phyloP scores from a whole-genome alignment of 2,797 vertebrate genomes.

The Dipus sagitta region DNA sequence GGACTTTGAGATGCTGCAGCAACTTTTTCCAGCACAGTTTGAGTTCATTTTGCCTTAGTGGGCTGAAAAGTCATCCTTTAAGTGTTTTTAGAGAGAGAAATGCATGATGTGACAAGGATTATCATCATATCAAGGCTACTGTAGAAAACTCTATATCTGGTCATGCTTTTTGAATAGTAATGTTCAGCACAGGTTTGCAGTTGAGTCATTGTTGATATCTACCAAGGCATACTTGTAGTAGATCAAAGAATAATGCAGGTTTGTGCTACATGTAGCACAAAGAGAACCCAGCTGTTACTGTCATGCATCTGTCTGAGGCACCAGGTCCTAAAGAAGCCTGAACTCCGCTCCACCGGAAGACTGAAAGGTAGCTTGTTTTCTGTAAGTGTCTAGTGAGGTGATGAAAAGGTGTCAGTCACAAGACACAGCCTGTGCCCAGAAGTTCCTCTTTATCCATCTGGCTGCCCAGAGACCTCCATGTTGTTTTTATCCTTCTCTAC shows the following conservation, averaged over 20 bases:
- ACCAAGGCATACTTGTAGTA: not conserved
- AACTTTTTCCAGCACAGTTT: constrained; percentile 38
- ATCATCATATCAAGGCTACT: not conserved
- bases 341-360: not conserved
- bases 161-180: not conserved
- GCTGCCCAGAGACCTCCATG: not conserved
- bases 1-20: not conserved
- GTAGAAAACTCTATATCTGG: not conserved
- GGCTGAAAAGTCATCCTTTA: constrained; percentile 16
- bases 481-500: not conserved
- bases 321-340: not conserved
- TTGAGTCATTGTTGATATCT: not conserved
- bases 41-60: constrained; percentile 48
- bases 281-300: not conserved
- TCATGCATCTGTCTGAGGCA: not conserved
- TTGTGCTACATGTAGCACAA: not conserved
- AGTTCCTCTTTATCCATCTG: not conserved
- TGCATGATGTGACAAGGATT: not conserved
- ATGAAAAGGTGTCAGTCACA: not conserved
- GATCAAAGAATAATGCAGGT: not conserved
- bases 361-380: not conserved
- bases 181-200: not conserved
- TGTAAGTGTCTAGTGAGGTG: not conserved
- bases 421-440: not conserved
- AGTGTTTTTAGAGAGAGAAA: constrained; percentile 29